phyloP scores from a whole-genome alignment of 2,113 vertebrate genomes.

The Myrmecophaga tridactyla region DNA sequence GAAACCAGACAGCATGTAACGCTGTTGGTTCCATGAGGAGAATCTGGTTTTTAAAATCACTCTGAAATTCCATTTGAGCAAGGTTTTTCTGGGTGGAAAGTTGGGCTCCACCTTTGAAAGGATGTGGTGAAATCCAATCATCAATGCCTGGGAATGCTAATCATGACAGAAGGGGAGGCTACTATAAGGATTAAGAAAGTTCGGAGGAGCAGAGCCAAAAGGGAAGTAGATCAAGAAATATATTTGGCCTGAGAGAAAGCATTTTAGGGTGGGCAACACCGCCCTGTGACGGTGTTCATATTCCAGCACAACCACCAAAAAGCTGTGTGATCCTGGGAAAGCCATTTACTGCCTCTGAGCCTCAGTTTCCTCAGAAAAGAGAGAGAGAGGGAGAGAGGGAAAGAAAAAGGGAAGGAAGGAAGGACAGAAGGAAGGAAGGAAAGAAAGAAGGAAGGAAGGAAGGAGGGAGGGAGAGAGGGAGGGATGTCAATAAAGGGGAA shows the following conservation, averaged over 20 bases:
- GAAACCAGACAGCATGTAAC: conserved; percentile 40
- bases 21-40: background rate
- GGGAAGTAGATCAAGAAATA: background rate
- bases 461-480: fast-evolving
- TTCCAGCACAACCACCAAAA: background rate
- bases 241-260: background rate
- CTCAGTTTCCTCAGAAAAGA: background rate
- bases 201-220: background rate
- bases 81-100: conserved; percentile 48
- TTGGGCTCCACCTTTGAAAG: background rate
- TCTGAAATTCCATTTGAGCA: background rate
- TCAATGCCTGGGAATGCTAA: background rate
- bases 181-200: background rate
- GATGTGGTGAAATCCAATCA: background rate
- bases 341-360: background rate
- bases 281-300: background rate
- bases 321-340: background rate
- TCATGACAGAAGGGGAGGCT: background rate
- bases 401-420: too few species aligned
- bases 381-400: too few species aligned
- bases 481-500: background rate
- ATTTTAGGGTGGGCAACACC: background rate
- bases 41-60: conserved; percentile 57
- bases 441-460: background rate
- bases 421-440: background rate